These are phyloP conservation scores for Pseudomyrmex concolor DNA, from an alignment of 1,140 invertebrate species.

Conservation along the genomic window DNA sequence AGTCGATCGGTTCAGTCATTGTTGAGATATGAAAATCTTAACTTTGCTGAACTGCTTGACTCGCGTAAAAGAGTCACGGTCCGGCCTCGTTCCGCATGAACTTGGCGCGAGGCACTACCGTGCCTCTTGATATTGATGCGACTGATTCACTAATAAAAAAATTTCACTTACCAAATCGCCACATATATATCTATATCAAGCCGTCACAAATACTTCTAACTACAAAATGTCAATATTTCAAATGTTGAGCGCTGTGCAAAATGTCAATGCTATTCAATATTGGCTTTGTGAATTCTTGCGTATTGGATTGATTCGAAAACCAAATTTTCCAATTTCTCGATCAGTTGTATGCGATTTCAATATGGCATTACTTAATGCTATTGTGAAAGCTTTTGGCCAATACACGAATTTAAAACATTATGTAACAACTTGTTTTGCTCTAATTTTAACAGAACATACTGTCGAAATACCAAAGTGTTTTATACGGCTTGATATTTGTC, in stretches of 20 bases:
- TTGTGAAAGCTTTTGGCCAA: conserved; percentile 20
- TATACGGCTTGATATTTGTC: conserved; percentile 20
- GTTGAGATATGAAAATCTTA: no score
- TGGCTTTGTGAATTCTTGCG: conserved; percentile 7
- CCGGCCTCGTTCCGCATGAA: no score
- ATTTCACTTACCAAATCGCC: no score
- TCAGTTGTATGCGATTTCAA: conserved; percentile 32
- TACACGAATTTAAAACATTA: conserved; percentile 11
- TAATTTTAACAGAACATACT: background rate
- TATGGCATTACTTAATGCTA: conserved; percentile 22
- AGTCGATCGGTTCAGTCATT: no score
- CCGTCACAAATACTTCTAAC: background rate
- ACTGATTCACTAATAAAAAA: no score
- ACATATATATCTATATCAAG: conserved; percentile 17
- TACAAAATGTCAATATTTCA: conserved; percentile 3
- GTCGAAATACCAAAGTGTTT: conserved; percentile 1
- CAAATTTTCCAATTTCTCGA: conserved; percentile 31
- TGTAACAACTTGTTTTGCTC: background rate
- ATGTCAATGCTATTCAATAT: conserved; percentile 25
- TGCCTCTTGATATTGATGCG: no score
- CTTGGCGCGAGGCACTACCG: no score
- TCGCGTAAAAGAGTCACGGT: no score
- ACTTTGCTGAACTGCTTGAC: no score
- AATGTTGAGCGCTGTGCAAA: conserved; percentile 21
- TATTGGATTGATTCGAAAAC: conserved; percentile 10